Base-by-base conservation (phyloP, 2,888 invertebrate genomes). In the Dascillus cervinus region DNA sequence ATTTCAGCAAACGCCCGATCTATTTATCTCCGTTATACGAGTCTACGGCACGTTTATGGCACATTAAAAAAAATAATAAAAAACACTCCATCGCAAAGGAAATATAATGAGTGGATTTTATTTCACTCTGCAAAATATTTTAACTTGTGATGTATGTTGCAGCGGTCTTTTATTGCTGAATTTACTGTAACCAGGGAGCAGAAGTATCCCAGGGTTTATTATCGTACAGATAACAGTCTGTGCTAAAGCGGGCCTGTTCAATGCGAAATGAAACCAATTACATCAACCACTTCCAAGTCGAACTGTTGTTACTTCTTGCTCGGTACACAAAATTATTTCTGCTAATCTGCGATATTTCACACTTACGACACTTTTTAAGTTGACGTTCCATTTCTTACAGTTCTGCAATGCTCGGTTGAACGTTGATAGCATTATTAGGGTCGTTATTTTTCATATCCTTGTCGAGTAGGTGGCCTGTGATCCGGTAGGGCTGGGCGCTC, bases 1-100 rank as follows among this genome's bases (percentile, higher is more conserved):
- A 66, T 65, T 66, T 57, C 47, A 45, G 46, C 49, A 43, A 41
- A 31, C 46, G 44, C 40, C 39, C 47, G 45, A 55, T 56, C 53
- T 59, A 62, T 60, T 61, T 59, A 58, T 62, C 58, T 59, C 60
- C 56, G 55, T 60, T 60, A 60, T 48, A 52, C 52, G 47, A 48
- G 46, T 44, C 52, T 53, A n/a, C n/a, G n/a, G n/a, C n/a, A n/a
- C n/a, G n/a, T n/a, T n/a, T 47, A 50, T 46, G 47, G 46, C 43
- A 43, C 29, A 33, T 34, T 35, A 36, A 39, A 47, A n/a, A n/a
- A 43, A 43, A 49, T 47, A 53, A 52, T 56, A 53, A 52, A 55
- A 53, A 51, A 51, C 46, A 50, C 51, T 46, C 37, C 43, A 40
- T 32, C 48, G 41, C 44, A 41, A 43, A 41, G 42, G 35, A 44